Percentiles rank a stretch among this genome's conserved stretches.
Conservation (phyloP, 2,113 vertebrate species). For the Semicossyphus pulcher region DNA sequence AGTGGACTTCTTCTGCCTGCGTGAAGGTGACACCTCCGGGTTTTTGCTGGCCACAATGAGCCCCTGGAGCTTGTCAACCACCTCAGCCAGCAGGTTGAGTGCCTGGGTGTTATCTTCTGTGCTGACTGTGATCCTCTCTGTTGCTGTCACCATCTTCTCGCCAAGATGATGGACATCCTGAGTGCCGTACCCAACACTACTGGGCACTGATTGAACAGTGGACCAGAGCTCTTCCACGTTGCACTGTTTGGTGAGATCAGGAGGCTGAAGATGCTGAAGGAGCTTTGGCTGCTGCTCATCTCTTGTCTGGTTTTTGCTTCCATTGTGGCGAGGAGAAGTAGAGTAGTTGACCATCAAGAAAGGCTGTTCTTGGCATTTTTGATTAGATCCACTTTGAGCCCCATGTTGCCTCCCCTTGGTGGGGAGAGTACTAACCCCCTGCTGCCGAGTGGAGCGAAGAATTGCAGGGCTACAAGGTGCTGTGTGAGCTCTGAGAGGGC, state of each 20-base stretch:
- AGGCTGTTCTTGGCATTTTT: background rate
- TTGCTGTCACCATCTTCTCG: slow-evolving; percentile 62
- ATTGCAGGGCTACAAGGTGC: slow-evolving; percentile 54
- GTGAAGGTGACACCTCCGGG: background rate
- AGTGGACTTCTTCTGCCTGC: background rate
- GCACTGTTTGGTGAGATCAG: slow-evolving; percentile 34
- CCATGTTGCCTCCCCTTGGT: background rate
- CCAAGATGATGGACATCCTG: slow-evolving; percentile 56
- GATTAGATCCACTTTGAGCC: background rate
- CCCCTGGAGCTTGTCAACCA: slow-evolving; percentile 78
- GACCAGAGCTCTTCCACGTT: slow-evolving; percentile 66
- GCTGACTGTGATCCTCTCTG: slow-evolving; percentile 58
- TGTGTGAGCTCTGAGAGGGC: slow-evolving; percentile 23
- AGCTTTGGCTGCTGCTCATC: background rate
- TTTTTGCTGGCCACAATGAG: slow-evolving; percentile 60
- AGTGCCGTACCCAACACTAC: slow-evolving; percentile 41
- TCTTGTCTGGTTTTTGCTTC: background rate
- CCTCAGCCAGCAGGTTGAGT: slow-evolving; percentile 69
- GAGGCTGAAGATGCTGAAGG: background rate
- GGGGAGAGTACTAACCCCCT: slow-evolving; percentile 4
- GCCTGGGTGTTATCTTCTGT: slow-evolving; percentile 76
- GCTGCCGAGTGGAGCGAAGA: slow-evolving; percentile 1
- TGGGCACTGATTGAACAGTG: slow-evolving; percentile 52
- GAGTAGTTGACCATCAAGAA: background rate
- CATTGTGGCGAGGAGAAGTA: background rate